A percentile compares a stretch with the other conserved stretches of the same genome.
These are phyloP conservation scores for Hesperia comma DNA, from an alignment of 2,888 invertebrate genomes.

Conservation along the genomic window DNA sequence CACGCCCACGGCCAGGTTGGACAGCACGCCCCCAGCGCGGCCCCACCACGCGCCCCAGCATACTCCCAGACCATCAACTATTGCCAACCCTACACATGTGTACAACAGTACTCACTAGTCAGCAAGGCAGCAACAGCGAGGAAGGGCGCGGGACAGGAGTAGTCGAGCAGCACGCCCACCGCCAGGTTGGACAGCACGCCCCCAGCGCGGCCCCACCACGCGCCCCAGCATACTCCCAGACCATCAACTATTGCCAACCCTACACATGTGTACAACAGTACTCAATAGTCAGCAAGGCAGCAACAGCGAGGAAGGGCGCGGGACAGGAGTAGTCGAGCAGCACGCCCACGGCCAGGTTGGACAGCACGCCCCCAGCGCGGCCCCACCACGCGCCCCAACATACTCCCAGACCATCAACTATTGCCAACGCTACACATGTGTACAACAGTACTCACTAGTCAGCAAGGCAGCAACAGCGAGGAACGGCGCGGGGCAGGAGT, in stretches of 20 bases:
- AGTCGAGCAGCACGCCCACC: conserved; percentile 86
- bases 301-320: conserved; percentile 85
- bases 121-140: conserved; percentile 84
- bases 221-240: conserved; percentile 85
- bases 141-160: conserved; percentile 86
- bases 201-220: conserved; percentile 86
- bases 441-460: conserved; percentile 66
- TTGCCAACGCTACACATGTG: no score
- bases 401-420: no score
- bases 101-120: conserved; percentile 66
- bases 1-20: conserved; percentile 86
- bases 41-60: conserved; percentile 87
- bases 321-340: conserved; percentile 86
- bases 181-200: conserved; percentile 86
- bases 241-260: no score
- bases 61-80: no score
- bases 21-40: conserved; percentile 85
- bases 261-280: no score
- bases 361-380: conserved; percentile 85
- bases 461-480: conserved; percentile 84
- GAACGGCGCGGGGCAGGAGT: conserved; percentile 86
- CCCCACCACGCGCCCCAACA: conserved; percentile 87
- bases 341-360: conserved; percentile 86
- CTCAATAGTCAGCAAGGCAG: conserved; percentile 81
- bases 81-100: no score